These are phyloP conservation scores for Coremacera marginata DNA, from an alignment of 2,888 invertebrate genomes.

Conservation along the genomic window DNA sequence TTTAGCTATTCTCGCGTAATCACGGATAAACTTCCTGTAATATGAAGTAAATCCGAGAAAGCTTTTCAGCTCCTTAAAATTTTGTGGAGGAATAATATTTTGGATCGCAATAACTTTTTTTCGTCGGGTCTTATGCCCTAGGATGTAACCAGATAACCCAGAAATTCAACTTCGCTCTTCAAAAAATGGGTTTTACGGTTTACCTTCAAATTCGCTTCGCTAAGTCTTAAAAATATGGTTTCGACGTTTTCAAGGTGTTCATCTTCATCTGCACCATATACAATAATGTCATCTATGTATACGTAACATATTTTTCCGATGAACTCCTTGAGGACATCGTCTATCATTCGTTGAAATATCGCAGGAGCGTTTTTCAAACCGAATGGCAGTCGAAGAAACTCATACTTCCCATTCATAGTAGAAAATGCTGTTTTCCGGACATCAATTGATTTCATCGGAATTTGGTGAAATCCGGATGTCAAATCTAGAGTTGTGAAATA, in stretches of 20 bases:
- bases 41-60: background rate
- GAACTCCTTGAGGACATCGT: background rate
- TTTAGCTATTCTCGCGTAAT: too few species aligned
- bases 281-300: background rate
- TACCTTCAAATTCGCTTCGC: background rate
- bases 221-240: background rate
- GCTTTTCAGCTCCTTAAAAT: too few species aligned
- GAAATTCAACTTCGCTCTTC: background rate
- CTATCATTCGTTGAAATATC: slow-evolving; percentile 3
- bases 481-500: background rate
- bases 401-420: too few species aligned
- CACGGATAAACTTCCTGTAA: too few species aligned
- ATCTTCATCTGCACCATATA: background rate
- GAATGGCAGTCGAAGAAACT: slow-evolving; percentile 7
- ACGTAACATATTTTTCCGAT: too few species aligned
- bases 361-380: slow-evolving; percentile 4
- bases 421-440: background rate
- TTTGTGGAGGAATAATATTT: background rate
- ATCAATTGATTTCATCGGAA: background rate
- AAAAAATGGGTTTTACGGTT: background rate
- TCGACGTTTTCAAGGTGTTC: background rate
- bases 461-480: background rate
- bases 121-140: background rate
- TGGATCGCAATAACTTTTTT: background rate
- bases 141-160: background rate